A percentile compares a stretch with the other conserved stretches of the same genome.
Conservation (phyloP, 37 sponge, comb jelly and placozoan genomes). For the Haliclona indistincta region DNA sequence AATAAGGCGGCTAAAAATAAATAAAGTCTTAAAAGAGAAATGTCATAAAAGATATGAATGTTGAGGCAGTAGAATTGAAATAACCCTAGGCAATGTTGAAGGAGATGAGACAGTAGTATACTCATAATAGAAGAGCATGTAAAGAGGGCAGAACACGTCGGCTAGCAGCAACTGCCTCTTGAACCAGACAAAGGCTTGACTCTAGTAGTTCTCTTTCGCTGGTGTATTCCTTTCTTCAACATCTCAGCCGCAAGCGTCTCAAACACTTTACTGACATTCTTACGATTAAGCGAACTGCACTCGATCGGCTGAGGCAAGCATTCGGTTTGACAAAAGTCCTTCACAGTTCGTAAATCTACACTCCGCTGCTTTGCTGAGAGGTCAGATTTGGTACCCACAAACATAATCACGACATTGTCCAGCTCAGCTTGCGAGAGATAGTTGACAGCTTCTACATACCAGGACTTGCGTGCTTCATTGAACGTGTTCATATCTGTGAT, state of each 20-base stretch:
- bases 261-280: slow-evolving; percentile 37
- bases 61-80: too few relatives aligned
- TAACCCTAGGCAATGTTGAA: too few relatives aligned
- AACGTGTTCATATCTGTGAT: slow-evolving; percentile 3
- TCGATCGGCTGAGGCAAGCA: slow-evolving; percentile 41
- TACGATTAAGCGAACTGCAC: slow-evolving; percentile 57
- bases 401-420: slow-evolving; percentile 44
- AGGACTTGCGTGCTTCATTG: slow-evolving; percentile 35
- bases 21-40: too few relatives aligned
- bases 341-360: not conserved
- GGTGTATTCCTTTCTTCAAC: not conserved
- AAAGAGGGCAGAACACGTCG: too few relatives aligned
- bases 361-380: not conserved
- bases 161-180: too few relatives aligned
- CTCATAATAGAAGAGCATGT: too few relatives aligned
- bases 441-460: slow-evolving; percentile 39
- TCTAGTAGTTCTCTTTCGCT: too few relatives aligned
- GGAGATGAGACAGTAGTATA: too few relatives aligned
- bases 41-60: too few relatives aligned
- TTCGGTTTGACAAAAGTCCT: slow-evolving; percentile 18
- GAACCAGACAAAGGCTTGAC: too few relatives aligned
- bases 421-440: slow-evolving; percentile 45
- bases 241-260: slow-evolving; percentile 22
- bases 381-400: slow-evolving; percentile 66
- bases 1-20: too few relatives aligned